Percentiles rank a stretch among this genome's conserved stretches.
Evolutionary conservation across 2,888 invertebrate genomes (phyloP).

Genomic region (Lomographa bimaculata): DNA sequence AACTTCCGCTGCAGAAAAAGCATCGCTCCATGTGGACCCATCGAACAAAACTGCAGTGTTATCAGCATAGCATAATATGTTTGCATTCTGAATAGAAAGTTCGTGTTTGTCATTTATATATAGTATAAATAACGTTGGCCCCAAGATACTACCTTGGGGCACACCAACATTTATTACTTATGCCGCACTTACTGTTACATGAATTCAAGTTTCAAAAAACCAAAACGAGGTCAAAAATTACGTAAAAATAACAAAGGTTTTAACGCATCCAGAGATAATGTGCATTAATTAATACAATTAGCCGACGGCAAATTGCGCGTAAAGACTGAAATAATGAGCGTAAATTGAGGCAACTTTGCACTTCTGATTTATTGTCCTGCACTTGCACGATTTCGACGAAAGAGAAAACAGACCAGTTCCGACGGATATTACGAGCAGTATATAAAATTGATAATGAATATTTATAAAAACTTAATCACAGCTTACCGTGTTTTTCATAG

Average conservation of each 20-base stretch:
- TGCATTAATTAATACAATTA: conserved; percentile 82
- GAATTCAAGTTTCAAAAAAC: conserved; percentile 29
- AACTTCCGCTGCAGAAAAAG: too few relatives aligned
- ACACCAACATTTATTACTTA: too few relatives aligned
- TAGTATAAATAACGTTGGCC: too few relatives aligned
- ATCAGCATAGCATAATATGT: too few relatives aligned
- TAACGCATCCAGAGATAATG: conserved; percentile 74
- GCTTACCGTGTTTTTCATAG: conserved; percentile 63
- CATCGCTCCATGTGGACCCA: too few relatives aligned
- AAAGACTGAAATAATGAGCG: conserved; percentile 79
- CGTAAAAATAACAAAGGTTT: conserved; percentile 57
- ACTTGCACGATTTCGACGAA: conserved; percentile 79
- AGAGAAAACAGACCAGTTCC: conserved; percentile 81
- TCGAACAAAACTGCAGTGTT: too few relatives aligned
- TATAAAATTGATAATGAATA: conserved; percentile 80
- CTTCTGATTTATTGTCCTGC: conserved; percentile 82
- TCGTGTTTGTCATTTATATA: too few relatives aligned
- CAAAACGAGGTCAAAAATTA: conserved; percentile 50
- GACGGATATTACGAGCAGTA: conserved; percentile 73
- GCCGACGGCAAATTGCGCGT: conserved; percentile 78
- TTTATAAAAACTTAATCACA: conserved; percentile 79
- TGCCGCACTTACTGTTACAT: too few relatives aligned
- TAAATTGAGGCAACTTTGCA: conserved; percentile 81
- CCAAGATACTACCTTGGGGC: too few relatives aligned
- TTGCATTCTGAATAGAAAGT: too few relatives aligned